Evolutionary conservation across 2,888 invertebrate genomes (phyloP).

Genomic region (Dasypolia templi): DNA sequence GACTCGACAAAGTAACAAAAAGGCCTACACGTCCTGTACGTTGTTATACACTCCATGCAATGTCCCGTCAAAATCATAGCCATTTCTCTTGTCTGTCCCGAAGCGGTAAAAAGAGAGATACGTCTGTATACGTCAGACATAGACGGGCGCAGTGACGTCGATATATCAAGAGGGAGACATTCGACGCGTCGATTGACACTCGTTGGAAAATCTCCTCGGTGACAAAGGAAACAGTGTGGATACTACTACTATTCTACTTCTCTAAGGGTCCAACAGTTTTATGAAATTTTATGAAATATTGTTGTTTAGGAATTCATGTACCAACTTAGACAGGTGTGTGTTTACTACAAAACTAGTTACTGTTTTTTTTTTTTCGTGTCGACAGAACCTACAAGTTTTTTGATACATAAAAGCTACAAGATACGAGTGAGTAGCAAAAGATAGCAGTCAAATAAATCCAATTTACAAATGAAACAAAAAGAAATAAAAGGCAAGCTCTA

Average conservation of each 20-base stretch:
- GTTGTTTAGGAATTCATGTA: background rate
- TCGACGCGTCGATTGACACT: conserved; percentile 53
- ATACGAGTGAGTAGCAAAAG: background rate
- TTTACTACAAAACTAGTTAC: background rate
- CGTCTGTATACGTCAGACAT: conserved; percentile 16
- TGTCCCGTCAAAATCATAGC: conserved; percentile 35
- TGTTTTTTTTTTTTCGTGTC: background rate
- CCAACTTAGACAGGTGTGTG: background rate
- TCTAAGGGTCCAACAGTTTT: background rate
- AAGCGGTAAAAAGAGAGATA: conserved; percentile 26
- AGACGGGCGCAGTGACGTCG: conserved; percentile 32
- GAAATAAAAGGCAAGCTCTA: background rate
- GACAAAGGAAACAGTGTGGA: conserved; percentile 47
- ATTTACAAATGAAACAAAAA: conserved; percentile 7
- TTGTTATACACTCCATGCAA: conserved; percentile 15
- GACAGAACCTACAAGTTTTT: background rate
- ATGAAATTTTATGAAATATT: conserved; percentile 12
- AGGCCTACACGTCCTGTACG: background rate
- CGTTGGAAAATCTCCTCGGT: conserved; percentile 45
- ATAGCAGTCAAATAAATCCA: conserved; percentile 9
- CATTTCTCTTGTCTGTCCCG: conserved; percentile 37
- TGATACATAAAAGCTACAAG: background rate
- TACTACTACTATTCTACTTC: background rate
- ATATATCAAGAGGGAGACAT: conserved; percentile 48
- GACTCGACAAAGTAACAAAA: conserved; percentile 8